Percentiles rank a stretch among this genome's conserved stretches.
phyloP scores from a whole-genome alignment of 2,888 invertebrate species.

The Amphiduros pacificus region DNA sequence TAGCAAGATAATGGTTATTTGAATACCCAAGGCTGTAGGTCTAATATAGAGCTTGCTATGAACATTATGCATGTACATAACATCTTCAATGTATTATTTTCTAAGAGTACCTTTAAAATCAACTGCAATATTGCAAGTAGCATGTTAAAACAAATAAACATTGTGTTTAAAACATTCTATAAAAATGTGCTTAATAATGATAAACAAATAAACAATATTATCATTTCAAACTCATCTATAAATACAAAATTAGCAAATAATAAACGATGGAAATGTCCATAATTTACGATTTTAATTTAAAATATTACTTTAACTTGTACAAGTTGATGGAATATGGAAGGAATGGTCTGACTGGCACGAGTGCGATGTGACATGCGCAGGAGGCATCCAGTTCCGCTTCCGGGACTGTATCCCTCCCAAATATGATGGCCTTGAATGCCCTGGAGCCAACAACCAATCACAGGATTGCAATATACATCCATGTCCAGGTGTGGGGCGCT shows the following conservation, averaged over 20 bases:
- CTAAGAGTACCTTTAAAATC: too few species aligned
- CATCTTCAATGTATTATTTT: too few species aligned
- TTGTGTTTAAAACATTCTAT: background rate
- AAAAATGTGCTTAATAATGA: background rate
- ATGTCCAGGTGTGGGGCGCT: conserved; percentile 4
- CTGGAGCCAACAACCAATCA: background rate
- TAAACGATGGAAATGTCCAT: too few species aligned
- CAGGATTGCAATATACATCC: background rate
- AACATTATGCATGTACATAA: too few species aligned
- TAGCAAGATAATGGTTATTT: too few species aligned
- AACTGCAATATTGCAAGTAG: background rate
- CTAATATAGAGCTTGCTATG: too few species aligned
- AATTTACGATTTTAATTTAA: too few species aligned
- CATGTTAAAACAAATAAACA: background rate
- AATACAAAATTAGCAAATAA: too few species aligned
- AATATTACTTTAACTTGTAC: too few species aligned
- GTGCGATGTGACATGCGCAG: conserved; percentile 1
- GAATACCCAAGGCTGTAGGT: too few species aligned
- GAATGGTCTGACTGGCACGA: background rate
- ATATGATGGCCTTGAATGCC: background rate
- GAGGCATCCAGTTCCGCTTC: background rate
- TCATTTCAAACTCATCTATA: background rate
- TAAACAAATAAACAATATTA: background rate
- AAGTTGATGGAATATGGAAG: conserved; percentile 1
- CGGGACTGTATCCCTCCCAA: background rate